Base-by-base conservation (phyloP, 23 tunicate genomes). In the Trididemnum clinides region DNA sequence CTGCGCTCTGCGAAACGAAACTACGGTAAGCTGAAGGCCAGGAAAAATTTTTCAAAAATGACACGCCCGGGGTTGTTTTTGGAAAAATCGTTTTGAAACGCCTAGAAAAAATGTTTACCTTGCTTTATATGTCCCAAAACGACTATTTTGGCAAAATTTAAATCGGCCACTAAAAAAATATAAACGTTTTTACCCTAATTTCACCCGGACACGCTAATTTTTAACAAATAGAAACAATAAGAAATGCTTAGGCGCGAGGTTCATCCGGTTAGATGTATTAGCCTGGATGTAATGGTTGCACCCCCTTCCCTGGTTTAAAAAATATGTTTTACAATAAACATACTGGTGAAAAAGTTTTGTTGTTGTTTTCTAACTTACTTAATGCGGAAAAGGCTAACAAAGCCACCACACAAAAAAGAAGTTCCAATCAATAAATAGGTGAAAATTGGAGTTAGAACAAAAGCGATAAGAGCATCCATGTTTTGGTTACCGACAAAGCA, bases 401-500 rank as follows among this genome's bases (percentile, higher is more conserved):
- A 94, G 22, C 98, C 98, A 64, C 86, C 88, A 23, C 91, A 44
- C 6, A 94, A 69, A 39, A 94, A 85, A 33, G 86, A 89, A 1
- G 84, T 76, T 25, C 98, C 98, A 39, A 86, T 89, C 19, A 94
- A 77, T 0, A 94, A 69, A 57, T 82, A 89, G 33, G 90, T 82
- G 50, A 87, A 81, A 6, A 94, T 23, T 33, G 98, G 98, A 0
- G 88, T 90, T 29, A 94, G 79, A 19, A 94, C 94, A 74, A 94
- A 94, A 6, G 88, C 91, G 5, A 83, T 78, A 66, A 94, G 32
- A 34, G 91, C 88, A 62, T 85, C 77, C 10, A 64, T 34, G 54
- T 94, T 78, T 54, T 94, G 90, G 74, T 75, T 85, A 18, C 94
- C 98, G 33, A 89, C 98, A 44, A 81, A 89, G 54, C 98, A 94